phyloP scores from a whole-genome alignment of 2,888 invertebrate genomes.

The Coelogynopora nodosa region DNA sequence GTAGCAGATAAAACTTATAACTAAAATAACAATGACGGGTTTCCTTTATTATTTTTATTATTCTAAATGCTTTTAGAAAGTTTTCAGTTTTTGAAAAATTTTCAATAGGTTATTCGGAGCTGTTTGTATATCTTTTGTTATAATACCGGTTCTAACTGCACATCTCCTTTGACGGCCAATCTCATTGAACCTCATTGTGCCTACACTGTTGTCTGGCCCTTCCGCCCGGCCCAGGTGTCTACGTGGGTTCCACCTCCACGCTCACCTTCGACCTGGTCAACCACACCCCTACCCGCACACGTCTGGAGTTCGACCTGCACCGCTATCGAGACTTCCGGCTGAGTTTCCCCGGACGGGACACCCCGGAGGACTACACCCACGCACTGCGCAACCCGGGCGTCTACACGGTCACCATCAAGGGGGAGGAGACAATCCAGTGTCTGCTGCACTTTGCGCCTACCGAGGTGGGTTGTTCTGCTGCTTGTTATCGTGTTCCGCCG shows the following conservation, averaged over 20 bases:
- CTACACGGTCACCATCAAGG: constrained; percentile 55
- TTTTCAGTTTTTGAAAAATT: too few relatives aligned
- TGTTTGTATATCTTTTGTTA: too few relatives aligned
- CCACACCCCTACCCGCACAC: constrained; percentile 52
- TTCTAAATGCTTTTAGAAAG: too few relatives aligned
- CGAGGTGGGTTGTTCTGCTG: constrained; percentile 49
- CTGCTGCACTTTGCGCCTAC: constrained; percentile 58
- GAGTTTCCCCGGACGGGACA: constrained; percentile 56
- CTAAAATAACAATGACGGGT: too few relatives aligned
- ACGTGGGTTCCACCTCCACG: constrained; percentile 57
- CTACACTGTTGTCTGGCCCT: too few relatives aligned
- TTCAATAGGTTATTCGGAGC: too few relatives aligned
- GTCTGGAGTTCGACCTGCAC: constrained; percentile 58
- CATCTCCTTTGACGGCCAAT: too few relatives aligned
- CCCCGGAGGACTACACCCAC: constrained; percentile 57
- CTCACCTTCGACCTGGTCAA: constrained; percentile 57
- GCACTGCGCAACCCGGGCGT: constrained; percentile 57
- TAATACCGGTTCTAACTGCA: too few relatives aligned
- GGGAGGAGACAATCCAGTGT: constrained; percentile 54
- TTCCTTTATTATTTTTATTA: too few relatives aligned
- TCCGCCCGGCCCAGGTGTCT: constrained; percentile 52
- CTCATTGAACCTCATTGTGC: too few relatives aligned
- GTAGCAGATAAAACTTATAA: too few relatives aligned
- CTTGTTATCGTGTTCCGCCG: too few relatives aligned
- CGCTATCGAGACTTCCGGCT: constrained; percentile 57